Evolutionary conservation across 2,113 vertebrate genomes (phyloP).

Genomic region (Epinephelus lanceolatus): DNA sequence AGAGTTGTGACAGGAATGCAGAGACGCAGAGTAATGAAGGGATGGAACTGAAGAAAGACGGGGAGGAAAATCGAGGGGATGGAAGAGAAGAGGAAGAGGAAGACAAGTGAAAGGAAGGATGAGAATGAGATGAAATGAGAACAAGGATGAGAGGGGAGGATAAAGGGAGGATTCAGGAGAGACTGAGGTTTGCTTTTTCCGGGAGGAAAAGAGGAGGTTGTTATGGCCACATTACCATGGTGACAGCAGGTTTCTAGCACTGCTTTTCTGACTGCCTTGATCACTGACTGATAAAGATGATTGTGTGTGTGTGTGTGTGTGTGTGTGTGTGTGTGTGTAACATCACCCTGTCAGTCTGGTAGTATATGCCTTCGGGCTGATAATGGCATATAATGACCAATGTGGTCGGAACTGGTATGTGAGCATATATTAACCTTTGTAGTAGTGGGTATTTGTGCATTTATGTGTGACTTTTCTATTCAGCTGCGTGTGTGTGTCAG

Average conservation of each 20-base stretch:
- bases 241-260: constrained; percentile 58
- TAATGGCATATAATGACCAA: no score
- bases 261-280: constrained; percentile 57
- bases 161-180: constrained; percentile 18
- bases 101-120: not conserved
- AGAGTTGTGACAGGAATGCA: not conserved
- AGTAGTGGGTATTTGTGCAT: constrained; percentile 3
- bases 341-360: no score
- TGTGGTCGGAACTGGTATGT: not conserved
- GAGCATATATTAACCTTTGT: not conserved
- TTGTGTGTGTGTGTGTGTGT: constrained; percentile 16
- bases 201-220: constrained; percentile 42
- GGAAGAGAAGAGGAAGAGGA: not conserved
- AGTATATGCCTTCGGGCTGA: no score
- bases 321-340: constrained; percentile 4
- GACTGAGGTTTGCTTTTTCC: constrained; percentile 39
- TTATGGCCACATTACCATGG: constrained; percentile 73
- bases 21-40: not conserved
- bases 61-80: not conserved
- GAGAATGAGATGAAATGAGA: no score
- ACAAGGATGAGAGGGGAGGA: not conserved
- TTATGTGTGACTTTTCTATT: not conserved
- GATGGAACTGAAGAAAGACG: not conserved
- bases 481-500: not conserved
- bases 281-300: constrained; percentile 59